Percentiles rank a stretch among this genome's conserved stretches.
These are phyloP conservation scores for Antedon mediterranea DNA, from an alignment of 53 echinoderm and acorn worm species.

Conservation along the genomic window DNA sequence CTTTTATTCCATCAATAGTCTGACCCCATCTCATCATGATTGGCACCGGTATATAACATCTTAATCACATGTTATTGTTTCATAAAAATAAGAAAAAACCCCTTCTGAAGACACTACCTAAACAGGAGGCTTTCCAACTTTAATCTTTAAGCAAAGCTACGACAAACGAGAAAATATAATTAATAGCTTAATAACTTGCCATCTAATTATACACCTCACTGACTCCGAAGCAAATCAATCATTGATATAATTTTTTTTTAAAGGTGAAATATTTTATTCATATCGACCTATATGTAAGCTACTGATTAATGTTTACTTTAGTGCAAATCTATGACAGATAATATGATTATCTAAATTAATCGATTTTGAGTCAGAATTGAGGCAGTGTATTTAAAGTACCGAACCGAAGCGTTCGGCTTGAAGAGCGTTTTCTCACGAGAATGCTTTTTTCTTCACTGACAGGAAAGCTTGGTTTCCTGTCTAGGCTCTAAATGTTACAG, in stretches of 20 bases:
- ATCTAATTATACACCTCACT: background rate
- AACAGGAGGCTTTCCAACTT: background rate
- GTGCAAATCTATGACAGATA: background rate
- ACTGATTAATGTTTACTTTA: background rate
- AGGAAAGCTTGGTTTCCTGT: background rate
- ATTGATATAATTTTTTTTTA: background rate
- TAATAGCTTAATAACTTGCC: background rate
- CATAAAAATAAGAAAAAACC: too few species aligned
- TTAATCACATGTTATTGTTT: too few species aligned
- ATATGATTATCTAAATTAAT: background rate
- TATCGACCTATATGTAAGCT: background rate
- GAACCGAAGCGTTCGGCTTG: background rate
- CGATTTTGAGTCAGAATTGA: background rate
- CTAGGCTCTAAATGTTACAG: background rate
- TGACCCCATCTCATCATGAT: too few species aligned
- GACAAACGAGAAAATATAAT: background rate
- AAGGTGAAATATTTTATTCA: conserved; percentile 1
- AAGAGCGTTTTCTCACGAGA: background rate
- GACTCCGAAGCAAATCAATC: background rate
- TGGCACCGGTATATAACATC: too few species aligned
- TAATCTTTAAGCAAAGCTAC: background rate
- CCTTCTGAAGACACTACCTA: too few species aligned
- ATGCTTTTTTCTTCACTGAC: background rate
- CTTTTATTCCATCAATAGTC: too few species aligned
- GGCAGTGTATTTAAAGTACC: background rate